Evolutionary conservation across 92 coral and sea anemone species (phyloP).

Genomic region (Epizoanthus ramosus): DNA sequence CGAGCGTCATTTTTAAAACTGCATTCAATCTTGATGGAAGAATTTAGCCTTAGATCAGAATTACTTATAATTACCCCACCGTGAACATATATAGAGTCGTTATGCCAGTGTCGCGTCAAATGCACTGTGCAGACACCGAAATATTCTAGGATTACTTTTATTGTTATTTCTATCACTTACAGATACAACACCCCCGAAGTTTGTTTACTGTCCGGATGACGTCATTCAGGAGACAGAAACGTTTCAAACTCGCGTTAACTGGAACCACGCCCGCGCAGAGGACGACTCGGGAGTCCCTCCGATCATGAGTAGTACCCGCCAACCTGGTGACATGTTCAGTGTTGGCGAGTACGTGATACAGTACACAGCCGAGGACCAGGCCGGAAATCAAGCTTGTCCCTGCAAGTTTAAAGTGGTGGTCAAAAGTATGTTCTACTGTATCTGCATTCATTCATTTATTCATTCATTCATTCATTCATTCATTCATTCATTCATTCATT

Average conservation of each 20-base stretch:
- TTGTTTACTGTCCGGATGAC: constrained; percentile 2
- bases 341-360: neutral
- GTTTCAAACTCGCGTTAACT: neutral
- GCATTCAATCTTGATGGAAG: no score
- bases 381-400: constrained; percentile 3
- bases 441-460: no score
- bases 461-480: no score
- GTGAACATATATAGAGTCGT: no score
- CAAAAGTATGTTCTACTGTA: neutral
- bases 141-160: no score
- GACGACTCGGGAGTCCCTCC: constrained; percentile 16
- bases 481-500: no score
- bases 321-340: neutral
- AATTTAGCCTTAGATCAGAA: no score
- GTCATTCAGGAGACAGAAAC: neutral
- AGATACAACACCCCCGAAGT: neutral
- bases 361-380: constrained; percentile 5
- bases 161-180: neutral
- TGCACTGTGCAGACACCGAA: no score
- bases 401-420: constrained; percentile 13
- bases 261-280: neutral
- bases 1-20: no score
- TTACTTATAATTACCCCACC: no score
- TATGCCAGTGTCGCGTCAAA: no score
- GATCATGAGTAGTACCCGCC: neutral